phyloP scores from a whole-genome alignment of 2,113 vertebrate species.

The Pseudorasbora parva region DNA sequence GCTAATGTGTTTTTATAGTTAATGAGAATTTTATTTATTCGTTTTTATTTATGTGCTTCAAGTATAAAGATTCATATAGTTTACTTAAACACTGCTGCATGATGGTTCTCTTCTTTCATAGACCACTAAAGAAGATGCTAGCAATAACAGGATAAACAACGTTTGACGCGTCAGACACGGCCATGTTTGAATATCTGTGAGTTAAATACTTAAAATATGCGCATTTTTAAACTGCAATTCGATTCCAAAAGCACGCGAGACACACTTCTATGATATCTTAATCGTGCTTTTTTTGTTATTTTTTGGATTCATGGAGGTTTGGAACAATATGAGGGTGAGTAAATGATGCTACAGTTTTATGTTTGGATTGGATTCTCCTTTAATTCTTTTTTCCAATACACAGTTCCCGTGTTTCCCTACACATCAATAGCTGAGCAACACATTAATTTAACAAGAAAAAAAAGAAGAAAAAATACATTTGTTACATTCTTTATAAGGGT shows the following conservation, averaged over 20 bases:
- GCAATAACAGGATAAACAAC: not conserved
- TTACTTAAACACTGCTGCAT: not conserved
- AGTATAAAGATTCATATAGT: not conserved
- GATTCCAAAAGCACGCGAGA: not conserved
- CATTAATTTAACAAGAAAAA: not conserved
- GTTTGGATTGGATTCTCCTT: not conserved
- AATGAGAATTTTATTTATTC: not conserved
- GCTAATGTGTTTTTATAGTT: not conserved
- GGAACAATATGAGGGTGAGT: not conserved
- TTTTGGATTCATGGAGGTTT: not conserved
- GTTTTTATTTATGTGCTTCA: not conserved
- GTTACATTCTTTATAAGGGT: not conserved
- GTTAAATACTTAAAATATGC: not conserved
- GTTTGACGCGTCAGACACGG: not conserved
- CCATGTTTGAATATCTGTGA: not conserved
- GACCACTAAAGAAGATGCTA: not conserved
- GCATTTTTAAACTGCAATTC: not conserved
- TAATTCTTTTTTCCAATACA: not conserved
- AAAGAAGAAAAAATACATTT: no score
- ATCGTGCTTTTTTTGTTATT: no score
- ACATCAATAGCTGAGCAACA: not conserved
- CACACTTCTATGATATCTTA: not conserved
- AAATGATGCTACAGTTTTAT: not conserved
- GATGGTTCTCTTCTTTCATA: not conserved
- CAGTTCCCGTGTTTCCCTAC: accelerated